Evolutionary conservation across 2,113 vertebrate genomes (phyloP), one percentile per base, ranked within the genome.

Genomic region (Zingel zingel): DNA sequence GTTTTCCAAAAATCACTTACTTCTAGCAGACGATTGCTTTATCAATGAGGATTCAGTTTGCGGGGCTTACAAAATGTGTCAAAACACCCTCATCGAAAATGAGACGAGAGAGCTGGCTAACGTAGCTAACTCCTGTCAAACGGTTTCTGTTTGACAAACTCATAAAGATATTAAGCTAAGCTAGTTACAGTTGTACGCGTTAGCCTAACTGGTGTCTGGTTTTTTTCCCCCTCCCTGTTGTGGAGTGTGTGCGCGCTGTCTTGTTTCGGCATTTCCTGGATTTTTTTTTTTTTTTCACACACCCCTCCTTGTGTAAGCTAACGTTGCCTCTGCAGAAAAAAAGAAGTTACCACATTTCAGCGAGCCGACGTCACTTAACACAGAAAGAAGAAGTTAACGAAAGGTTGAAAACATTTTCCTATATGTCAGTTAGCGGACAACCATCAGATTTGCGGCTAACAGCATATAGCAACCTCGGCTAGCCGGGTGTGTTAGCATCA

Each of bases 221-320:
- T n/a, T n/a, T 27, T 2, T 33, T 5, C 4, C 11, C n/a, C 25
- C 59, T 62, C 39, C 25, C 51, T 80, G 50, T 12, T 25, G 77
- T 33, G 59, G 12, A 45, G 21, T 9, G 23, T 59, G 69, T 80
- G 51, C 25, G 69, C 78, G 51, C 25, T 39, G 45, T 78, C 59
- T 25, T 59, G 66, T 89, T 81, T 79, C 73, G 78, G 86, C 67
- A 92, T 93, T 94, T 94, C 93, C 93, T 91, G 93, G 69, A 84
- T 91, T 45, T 7, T 12, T 23, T 47, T 23, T 51, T n/a, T n/a
- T 4, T 21, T 23, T 47, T 23, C 56, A 73, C 84, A 75, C 79
- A 74, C 88, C 79, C 86, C 86, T 86, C 79, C 70, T 74, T 43
- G 36, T 72, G 68, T 74, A 70, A 76, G 77, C 54, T 74, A 81